Base-by-base conservation (phyloP, 2,797 vertebrate genomes). In the Kryptolebias ocellatus region DNA sequence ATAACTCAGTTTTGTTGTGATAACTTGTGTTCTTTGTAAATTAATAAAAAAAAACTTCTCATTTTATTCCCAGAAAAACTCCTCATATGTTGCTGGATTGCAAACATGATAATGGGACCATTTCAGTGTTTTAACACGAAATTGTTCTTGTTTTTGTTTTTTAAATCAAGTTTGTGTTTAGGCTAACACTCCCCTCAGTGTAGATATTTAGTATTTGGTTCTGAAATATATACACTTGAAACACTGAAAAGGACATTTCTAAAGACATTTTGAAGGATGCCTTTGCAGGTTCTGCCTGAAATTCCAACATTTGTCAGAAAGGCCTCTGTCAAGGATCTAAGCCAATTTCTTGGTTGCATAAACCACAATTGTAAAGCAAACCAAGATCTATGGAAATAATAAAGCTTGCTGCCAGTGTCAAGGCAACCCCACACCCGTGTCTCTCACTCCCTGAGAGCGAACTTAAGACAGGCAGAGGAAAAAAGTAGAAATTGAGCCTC, bases 71-170 rank as follows among this genome's bases (percentile, higher is more conserved):
- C 15, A 71, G 29, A 81, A 74, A 57, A 60, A 16, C 50, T 69
- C 76, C 49, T 80, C 39, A 70, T 58, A 50, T 53, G 55, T 71
- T 16, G 59, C 16, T 70, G 53, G 80, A 73, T 61, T 64, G 29
- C 54, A 71, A 63, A 61, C 56, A 39, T 37, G 84, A 81, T 64
- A 83, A 83, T 84, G 46, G 5, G 77, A 89, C 79, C 75, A 75
- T 75, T 64, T 76, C 64, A 63, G 53, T 49, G 44, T 75, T 62
- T 24, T 64, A 70, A 62, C 58, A 72, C 55, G 53, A 64, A 66
- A 70, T 73, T 67, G 53, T 63, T 79, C 68, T 73, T 67, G 56
- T 63, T 79, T 70, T 53, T 44, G n/a, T 58, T 51, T 49, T 34
- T 15, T 62, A 66, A 54, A 46, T 58, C 49, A 67, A 31, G 69